Percentiles rank a stretch among this genome's conserved stretches.
Evolutionary conservation across 1,140 invertebrate genomes (phyloP).

Genomic region (Drosophila cardini): DNA sequence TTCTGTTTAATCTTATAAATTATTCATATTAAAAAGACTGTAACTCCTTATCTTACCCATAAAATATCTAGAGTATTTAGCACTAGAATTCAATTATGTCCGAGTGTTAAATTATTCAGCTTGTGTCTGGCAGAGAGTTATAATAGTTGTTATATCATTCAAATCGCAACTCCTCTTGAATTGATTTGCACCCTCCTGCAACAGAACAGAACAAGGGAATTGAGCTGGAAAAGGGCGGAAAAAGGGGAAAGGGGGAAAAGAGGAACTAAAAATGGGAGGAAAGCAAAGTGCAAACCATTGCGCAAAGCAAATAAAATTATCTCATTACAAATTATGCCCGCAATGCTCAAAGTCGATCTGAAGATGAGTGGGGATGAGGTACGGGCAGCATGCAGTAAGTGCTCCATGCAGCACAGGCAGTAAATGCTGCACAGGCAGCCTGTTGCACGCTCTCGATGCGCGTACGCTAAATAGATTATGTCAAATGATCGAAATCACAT

Average conservation of each 20-base stretch:
- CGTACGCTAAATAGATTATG: constrained; percentile 82
- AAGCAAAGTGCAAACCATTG: constrained; percentile 48
- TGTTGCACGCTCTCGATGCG: constrained; percentile 37
- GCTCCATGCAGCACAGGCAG: constrained; percentile 8
- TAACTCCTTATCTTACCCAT: neutral
- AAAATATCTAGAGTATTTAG: constrained; percentile 16
- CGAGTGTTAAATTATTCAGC: constrained; percentile 18
- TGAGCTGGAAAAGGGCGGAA: neutral
- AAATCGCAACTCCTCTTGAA: constrained; percentile 17
- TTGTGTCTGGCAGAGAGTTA: constrained; percentile 14
- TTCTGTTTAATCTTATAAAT: neutral
- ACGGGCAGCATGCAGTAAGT: neutral
- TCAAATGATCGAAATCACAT: constrained; percentile 83
- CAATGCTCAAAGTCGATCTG: constrained; percentile 37
- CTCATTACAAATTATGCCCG: constrained; percentile 81
- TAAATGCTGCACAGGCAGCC: constrained; percentile 15
- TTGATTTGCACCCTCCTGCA: neutral
- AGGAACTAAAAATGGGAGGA: neutral
- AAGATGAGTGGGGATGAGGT: neutral
- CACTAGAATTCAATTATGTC: constrained; percentile 42
- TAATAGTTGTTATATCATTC: constrained; percentile 31
- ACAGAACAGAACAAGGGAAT: neutral
- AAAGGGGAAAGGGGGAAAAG: neutral
- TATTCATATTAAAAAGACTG: neutral
- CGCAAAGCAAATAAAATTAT: constrained; percentile 83